phyloP scores from a whole-genome alignment of 1,140 invertebrate species.

The Plutomurus gul region DNA sequence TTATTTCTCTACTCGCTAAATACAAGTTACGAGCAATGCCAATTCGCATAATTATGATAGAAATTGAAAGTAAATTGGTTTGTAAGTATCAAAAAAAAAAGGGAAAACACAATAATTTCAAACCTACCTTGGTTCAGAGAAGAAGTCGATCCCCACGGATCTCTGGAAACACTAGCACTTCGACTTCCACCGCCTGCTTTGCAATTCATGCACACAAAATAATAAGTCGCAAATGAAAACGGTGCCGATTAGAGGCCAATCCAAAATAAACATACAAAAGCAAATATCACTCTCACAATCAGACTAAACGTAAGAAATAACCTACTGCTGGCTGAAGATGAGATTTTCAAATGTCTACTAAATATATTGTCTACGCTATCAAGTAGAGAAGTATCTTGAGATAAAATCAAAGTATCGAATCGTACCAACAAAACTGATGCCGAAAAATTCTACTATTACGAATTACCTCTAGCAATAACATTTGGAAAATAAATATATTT shows the following conservation, averaged over 20 bases:
- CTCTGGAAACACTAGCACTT: conserved; percentile 37
- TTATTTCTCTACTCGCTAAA: too few relatives aligned
- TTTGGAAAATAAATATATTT: too few relatives aligned
- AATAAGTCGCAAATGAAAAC: conserved; percentile 14
- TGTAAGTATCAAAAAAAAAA: too few relatives aligned
- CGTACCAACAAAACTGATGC: too few relatives aligned
- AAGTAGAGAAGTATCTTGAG: background rate
- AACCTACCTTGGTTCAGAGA: conserved; percentile 53
- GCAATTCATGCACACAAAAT: conserved; percentile 31
- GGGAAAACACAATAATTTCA: conserved; percentile 4
- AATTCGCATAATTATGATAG: too few relatives aligned
- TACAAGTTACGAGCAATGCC: too few relatives aligned
- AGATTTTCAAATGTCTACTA: background rate
- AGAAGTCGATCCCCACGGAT: conserved; percentile 54
- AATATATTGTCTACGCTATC: background rate
- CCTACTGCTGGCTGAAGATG: background rate
- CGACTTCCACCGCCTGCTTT: conserved; percentile 38
- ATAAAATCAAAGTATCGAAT: background rate
- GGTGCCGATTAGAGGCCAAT: background rate
- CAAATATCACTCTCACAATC: conserved; percentile 1
- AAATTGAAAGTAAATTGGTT: too few relatives aligned
- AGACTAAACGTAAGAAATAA: background rate
- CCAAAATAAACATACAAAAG: conserved; percentile 34
- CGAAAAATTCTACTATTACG: too few relatives aligned
- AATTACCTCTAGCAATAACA: too few relatives aligned